Conservation (phyloP, 2,888 invertebrate genomes). For the Trachelus tabidus region DNA sequence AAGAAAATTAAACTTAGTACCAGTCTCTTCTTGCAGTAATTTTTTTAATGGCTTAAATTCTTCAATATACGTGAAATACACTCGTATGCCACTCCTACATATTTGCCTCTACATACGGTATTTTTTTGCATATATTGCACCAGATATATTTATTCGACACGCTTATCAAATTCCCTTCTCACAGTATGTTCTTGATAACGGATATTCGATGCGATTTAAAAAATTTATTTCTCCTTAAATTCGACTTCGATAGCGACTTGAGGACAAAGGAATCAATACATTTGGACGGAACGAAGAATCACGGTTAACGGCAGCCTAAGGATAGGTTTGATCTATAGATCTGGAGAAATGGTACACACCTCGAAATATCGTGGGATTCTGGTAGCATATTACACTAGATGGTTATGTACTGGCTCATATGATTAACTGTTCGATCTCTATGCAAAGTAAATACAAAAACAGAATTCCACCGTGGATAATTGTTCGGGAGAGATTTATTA, state of each 20-base stretch:
- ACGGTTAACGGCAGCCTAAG: not conserved
- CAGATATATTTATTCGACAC: not conserved
- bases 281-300: not conserved
- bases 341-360: not conserved
- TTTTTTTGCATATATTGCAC: not conserved
- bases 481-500: not conserved
- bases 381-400: not conserved
- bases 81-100: not conserved
- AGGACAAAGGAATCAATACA: not conserved
- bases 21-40: not conserved
- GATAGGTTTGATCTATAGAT: not conserved
- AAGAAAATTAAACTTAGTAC: not conserved
- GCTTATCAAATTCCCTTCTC: not conserved
- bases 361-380: not conserved
- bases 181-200: not conserved
- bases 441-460: not conserved
- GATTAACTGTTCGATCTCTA: not conserved
- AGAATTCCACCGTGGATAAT: not conserved
- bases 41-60: not conserved
- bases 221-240: not conserved
- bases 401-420: not conserved
- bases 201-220: not conserved
- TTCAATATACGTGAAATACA: not conserved
- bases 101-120: not conserved
- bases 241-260: not conserved